Evolutionary conservation across 2,888 invertebrate genomes (phyloP), one percentile per base, ranked within the genome.

Genomic region (Sabatieria punctata): DNA sequence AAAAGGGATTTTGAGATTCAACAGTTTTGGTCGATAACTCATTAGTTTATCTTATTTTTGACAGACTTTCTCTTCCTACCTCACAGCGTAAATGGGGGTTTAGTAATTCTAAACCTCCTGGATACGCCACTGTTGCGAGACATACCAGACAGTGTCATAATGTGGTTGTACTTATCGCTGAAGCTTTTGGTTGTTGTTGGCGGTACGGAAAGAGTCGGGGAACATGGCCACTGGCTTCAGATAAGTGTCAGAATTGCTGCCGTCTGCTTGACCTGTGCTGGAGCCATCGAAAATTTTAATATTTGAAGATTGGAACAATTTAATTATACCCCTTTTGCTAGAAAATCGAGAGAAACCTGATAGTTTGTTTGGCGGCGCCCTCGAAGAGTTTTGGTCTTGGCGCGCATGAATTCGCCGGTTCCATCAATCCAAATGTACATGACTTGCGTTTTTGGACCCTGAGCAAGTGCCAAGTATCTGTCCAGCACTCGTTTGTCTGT

Each of bases 381-480:
- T n/a, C n/a, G n/a, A n/a, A 88, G 65, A 1, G 89, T 89, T 53
- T 84, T 76, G 52, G 85, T 85, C 69, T 91, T 91, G 70, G 81
- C 80, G 50, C 88, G 75, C 45, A 88, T 63, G 61, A 80, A 76
- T 66, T 88, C 85, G 22, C 85, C 88, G 21, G 82, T 79, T 25
- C 89, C 89, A 64, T 91, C 89, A 59, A 91, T 85, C 89, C 89
- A 91, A 46, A 89, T 75, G 69, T 91, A 91, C 44, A 83, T 85
- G 37, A 82, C 85, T 64, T 84, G 79, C 46, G 82, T 75, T 77
- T 75, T 40, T 58, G 80, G 77, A 2, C 84, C 80, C 50, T 82
- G 71, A 0, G 82, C 82, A 53, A 86, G 72, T 54, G 77, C 75
- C 63, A 81, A 71, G 68, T 81, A 86, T 37, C 58, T 54, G 35